These are phyloP conservation scores for Dendronephthya gigantea DNA, from an alignment of 64 coral and sea anemone genomes.

Conservation along the genomic window DNA sequence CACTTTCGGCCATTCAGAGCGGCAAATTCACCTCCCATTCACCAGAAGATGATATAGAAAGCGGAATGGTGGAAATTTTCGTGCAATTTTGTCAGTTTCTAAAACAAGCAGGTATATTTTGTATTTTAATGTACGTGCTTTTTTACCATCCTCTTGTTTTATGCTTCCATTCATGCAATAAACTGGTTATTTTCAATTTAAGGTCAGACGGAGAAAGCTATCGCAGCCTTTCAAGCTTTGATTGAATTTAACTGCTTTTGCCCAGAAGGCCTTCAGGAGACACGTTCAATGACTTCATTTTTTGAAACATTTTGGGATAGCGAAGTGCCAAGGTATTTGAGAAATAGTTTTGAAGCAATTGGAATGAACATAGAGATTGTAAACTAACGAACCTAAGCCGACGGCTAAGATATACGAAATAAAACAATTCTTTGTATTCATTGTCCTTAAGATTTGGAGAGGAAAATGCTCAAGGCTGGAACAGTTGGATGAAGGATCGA, in stretches of 20 bases:
- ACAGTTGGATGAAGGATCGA: constrained; percentile 53
- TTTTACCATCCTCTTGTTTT: too few species aligned
- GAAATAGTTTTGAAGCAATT: too few species aligned
- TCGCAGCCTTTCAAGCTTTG: constrained; percentile 73
- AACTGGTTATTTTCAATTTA: not conserved
- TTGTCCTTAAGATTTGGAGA: constrained; percentile 68
- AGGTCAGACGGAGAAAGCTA: constrained; percentile 87
- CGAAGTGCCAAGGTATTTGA: constrained; percentile 64
- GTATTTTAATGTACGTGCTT: not conserved
- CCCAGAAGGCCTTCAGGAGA: constrained; percentile 37
- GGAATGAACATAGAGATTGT: too few species aligned
- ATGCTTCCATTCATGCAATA: not conserved
- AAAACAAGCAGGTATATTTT: constrained; percentile 65
- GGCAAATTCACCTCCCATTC: constrained; percentile 71
- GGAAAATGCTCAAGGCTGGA: constrained; percentile 66
- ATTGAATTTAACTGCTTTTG: constrained; percentile 74
- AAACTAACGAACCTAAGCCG: too few species aligned
- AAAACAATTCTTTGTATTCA: not conserved
- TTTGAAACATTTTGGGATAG: constrained; percentile 96
- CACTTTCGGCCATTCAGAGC: constrained; percentile 69
- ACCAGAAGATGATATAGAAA: constrained; percentile 53
- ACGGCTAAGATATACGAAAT: too few species aligned
- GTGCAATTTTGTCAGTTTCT: constrained; percentile 71
- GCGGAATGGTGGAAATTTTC: constrained; percentile 71
- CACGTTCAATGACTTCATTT: constrained; percentile 45